Evolutionary conservation across 2,888 invertebrate genomes (phyloP), one percentile per base, ranked within the genome.

Genomic region (Agrilus cyanescens): DNA sequence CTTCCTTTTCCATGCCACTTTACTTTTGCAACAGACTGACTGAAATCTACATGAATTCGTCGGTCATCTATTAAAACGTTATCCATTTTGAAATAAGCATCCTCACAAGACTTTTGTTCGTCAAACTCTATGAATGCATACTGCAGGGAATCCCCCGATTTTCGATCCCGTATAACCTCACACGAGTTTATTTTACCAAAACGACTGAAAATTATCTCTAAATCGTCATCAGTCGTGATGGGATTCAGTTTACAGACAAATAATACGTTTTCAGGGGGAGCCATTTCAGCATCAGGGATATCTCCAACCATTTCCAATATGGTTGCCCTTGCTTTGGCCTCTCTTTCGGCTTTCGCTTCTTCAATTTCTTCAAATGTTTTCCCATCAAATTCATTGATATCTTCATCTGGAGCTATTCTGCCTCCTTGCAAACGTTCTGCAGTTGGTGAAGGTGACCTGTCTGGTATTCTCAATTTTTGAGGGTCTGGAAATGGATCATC

Each of bases 161-260:
- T 85, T 51, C 85, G 82, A 64, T 99, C 98, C 54, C 91, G 75
- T 51, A 98, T 97, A 0, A 97, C 91, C 73, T 97, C 96, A 70
- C 95, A 95, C 47, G 86, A 85, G 40, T 85, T 80, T 48, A 98
- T 91, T 66, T 79, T 81, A 4, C 97, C 97, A 72, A 96, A 97
- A 49, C 97, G 75, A 55, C 93, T 90, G 61, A 98, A 98, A 53
- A 98, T 97, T 16, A 97, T 91, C 72, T 97, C 94, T 47, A 97
- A 71, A 67, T 97, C 95, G 58, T 96, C 96, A 63, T 95, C 95
- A 8, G 82, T 90, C 1, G 98, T 99, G 0, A 98, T 93, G 1
- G 97, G 96, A 71, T 99, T 98, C 14, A 99, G 71, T 70, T 98
- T 99, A 67, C 98, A 99, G 25, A 99, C 93, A 71, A 99, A 99